A percentile compares a stretch with the other conserved stretches of the same genome.
These are phyloP conservation scores for Calypte anna DNA, from an alignment of 2,113 vertebrate genomes.

Conservation along the genomic window DNA sequence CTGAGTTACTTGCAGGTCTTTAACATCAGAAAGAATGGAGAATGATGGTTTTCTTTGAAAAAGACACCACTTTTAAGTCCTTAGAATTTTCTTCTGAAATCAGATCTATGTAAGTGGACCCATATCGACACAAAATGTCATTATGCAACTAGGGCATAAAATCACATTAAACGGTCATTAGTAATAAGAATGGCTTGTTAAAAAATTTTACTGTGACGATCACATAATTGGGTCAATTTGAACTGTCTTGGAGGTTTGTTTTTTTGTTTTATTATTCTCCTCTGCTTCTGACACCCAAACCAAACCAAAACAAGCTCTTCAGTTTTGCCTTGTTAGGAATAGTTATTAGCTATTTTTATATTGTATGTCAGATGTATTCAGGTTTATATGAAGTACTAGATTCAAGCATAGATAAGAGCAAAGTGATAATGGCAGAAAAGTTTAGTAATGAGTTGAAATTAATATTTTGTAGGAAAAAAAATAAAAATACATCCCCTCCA, in stretches of 20 bases:
- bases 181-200: not conserved
- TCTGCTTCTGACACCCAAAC: not conserved
- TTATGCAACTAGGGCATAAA: constrained; percentile 21
- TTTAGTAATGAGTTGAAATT: not conserved
- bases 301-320: not conserved
- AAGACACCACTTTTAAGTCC: not conserved
- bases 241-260: not conserved
- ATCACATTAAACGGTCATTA: constrained; percentile 8
- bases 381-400: not conserved
- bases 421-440: not conserved
- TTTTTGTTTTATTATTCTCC: not conserved
- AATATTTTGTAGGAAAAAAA: not conserved
- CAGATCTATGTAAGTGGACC: not conserved
- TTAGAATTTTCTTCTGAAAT: constrained; percentile 15
- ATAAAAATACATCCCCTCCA: not conserved
- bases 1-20: not conserved
- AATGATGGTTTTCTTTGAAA: constrained; percentile 28
- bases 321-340: not conserved
- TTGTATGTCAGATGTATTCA: not conserved
- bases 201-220: not conserved
- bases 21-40: not conserved
- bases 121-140: not conserved
- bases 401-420: not conserved
- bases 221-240: constrained; percentile 16
- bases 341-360: not conserved